Conservation (phyloP, 2,113 vertebrate species). For the Pterophyllum scalare region DNA sequence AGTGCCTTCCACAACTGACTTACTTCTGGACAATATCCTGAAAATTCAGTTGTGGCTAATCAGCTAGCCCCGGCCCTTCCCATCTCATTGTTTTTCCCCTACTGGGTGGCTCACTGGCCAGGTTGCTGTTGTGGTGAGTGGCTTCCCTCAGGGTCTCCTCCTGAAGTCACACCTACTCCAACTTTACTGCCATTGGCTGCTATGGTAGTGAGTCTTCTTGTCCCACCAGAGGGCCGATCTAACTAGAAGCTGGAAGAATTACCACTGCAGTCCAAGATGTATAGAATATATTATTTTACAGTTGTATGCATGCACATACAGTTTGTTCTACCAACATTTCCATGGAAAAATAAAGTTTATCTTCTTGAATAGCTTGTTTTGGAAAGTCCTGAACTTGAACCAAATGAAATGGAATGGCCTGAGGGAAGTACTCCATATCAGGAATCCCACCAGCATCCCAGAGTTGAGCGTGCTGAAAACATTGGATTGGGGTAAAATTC, state of each 20-base stretch:
- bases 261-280: neutral
- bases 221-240: neutral
- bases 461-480: neutral
- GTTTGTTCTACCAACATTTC: neutral
- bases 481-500: neutral
- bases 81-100: neutral
- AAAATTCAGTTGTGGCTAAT: neutral
- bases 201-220: neutral
- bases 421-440: neutral
- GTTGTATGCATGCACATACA: neutral
- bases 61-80: fast-evolving
- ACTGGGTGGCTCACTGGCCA: neutral
- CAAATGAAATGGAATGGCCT: neutral
- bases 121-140: neutral
- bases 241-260: neutral
- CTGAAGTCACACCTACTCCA: neutral
- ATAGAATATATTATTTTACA: neutral
- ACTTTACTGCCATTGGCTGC: neutral
- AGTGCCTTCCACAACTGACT: neutral
- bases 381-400: neutral
- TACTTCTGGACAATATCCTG: neutral
- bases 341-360: neutral
- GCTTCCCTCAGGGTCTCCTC: neutral
- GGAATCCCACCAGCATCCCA: neutral
- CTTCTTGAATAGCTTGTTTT: neutral